Conservation (phyloP, 2,113 vertebrate species). For the Xenotilapia leptura region DNA sequence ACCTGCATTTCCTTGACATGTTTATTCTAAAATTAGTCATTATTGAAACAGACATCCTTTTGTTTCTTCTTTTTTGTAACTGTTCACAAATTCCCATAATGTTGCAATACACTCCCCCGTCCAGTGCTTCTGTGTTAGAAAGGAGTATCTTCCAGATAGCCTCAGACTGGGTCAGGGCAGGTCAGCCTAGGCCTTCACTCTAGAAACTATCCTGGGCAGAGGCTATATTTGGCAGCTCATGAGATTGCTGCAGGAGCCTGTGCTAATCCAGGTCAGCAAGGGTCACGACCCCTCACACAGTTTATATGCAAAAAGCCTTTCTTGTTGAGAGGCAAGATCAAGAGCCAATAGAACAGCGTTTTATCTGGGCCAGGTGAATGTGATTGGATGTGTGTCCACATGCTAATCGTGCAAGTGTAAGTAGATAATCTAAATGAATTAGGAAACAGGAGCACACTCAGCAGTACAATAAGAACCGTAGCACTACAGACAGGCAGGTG, state of each 20-base stretch:
- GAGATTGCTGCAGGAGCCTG: conserved; percentile 29
- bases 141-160: conserved; percentile 1
- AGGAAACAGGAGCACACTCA: conserved; percentile 3
- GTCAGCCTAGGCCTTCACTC: background rate
- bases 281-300: conserved; percentile 23
- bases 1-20: conserved; percentile 2
- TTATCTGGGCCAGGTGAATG: conserved; percentile 5
- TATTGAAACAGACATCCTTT: background rate
- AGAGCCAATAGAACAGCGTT: background rate
- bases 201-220: conserved; percentile 17
- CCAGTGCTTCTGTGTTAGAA: background rate
- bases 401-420: background rate
- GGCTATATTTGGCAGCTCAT: conserved; percentile 55
- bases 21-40: background rate
- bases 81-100: background rate
- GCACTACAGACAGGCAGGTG: background rate
- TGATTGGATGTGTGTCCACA: background rate
- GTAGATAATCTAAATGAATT: conserved; percentile 21
- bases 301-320: background rate
- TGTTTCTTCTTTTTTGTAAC: background rate
- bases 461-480: background rate
- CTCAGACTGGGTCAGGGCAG: conserved; percentile 2
- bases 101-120: background rate
- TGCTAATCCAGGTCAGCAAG: conserved; percentile 46
- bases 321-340: background rate